A percentile compares a stretch with the other conserved stretches of the same genome.
phyloP scores from a whole-genome alignment of 1,140 invertebrate genomes.

The Oedothorax gibbosus region DNA sequence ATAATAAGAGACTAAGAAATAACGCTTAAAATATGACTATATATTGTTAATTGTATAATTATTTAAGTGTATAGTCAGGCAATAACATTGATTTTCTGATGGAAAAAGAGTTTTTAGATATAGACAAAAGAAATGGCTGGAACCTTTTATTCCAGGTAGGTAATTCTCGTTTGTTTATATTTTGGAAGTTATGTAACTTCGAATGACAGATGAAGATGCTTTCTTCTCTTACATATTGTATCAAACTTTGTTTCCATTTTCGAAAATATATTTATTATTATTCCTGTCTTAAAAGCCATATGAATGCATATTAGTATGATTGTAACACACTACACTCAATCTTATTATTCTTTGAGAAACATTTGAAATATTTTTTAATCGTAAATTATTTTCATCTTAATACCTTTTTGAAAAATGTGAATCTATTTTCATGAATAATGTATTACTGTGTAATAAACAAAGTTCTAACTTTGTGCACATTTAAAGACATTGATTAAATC shows the following conservation, averaged over 20 bases:
- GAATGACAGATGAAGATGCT: neutral
- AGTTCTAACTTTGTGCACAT: too few relatives aligned
- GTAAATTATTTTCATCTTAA: neutral
- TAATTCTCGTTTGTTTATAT: constrained; percentile 4
- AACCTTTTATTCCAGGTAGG: constrained; percentile 43
- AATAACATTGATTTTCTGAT: constrained; percentile 3
- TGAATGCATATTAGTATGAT: neutral
- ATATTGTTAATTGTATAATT: too few relatives aligned
- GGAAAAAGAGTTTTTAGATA: constrained; percentile 45
- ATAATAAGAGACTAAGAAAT: too few relatives aligned
- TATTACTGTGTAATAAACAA: too few relatives aligned
- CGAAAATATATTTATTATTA: neutral
- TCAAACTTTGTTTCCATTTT: neutral
- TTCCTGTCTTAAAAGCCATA: neutral
- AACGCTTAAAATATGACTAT: too few relatives aligned
- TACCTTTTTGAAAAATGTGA: neutral
- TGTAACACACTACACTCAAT: neutral
- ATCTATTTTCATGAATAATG: neutral
- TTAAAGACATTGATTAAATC: too few relatives aligned
- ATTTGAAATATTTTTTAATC: too few relatives aligned
- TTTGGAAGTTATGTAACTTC: neutral
- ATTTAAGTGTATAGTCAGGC: too few relatives aligned
- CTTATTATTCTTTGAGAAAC: neutral
- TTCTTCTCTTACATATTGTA: neutral
- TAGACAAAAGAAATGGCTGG: constrained; percentile 46